Percentiles rank a stretch among this genome's conserved stretches.
Evolutionary conservation across 2,888 invertebrate genomes (phyloP).

Genomic region (Sclerodermus sp.): DNA sequence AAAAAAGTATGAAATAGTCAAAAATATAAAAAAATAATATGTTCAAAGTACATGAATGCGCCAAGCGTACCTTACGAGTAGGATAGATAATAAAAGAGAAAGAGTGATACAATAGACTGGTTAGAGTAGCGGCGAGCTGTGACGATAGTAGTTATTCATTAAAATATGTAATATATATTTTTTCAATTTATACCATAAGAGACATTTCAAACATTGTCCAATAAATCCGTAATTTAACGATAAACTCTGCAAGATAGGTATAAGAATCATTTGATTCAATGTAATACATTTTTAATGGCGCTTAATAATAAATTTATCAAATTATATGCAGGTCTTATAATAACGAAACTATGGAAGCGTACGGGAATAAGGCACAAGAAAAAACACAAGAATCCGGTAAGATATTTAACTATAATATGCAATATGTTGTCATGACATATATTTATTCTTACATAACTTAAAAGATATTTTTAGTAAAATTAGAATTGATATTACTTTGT

Average conservation of each 20-base stretch:
- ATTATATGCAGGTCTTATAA: conserved; percentile 13
- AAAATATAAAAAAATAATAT: neutral
- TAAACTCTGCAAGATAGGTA: too few relatives aligned
- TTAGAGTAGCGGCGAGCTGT: too few relatives aligned
- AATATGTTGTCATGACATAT: conserved; percentile 6
- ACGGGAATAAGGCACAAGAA: conserved; percentile 31
- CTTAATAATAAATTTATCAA: neutral
- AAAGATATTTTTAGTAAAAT: conserved; percentile 8
- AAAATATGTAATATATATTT: too few relatives aligned
- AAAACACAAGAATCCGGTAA: conserved; percentile 39
- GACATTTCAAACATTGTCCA: too few relatives aligned
- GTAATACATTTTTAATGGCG: too few relatives aligned
- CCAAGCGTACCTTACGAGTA: conserved; percentile 11
- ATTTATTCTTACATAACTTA: conserved; percentile 17
- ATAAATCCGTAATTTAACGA: too few relatives aligned
- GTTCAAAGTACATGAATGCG: conserved; percentile 16
- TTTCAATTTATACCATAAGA: too few relatives aligned
- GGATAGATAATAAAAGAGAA: conserved; percentile 10
- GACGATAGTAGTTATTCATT: neutral
- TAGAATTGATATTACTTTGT: conserved; percentile 18
- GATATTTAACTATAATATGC: conserved; percentile 12
- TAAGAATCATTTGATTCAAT: too few relatives aligned
- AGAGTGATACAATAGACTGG: conserved; percentile 6
- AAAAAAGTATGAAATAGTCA: too few relatives aligned
- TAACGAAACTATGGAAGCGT: conserved; percentile 39